Percentiles rank a stretch among this genome's conserved stretches.
Evolutionary conservation across 2,113 vertebrate genomes (phyloP).

Genomic region (Aptenodytes patagonicus): DNA sequence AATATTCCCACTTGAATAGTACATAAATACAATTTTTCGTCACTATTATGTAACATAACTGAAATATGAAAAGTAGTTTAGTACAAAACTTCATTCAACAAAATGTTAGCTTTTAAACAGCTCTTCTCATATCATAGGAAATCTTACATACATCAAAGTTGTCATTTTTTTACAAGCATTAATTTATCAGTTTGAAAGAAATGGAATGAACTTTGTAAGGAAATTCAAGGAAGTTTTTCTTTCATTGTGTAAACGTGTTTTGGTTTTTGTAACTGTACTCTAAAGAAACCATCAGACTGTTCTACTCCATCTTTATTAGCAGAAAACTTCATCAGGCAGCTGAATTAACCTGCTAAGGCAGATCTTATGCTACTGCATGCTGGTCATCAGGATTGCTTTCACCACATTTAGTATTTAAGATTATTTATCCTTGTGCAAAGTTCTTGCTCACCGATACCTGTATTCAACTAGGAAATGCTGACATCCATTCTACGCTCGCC

Average conservation of each 20-base stretch:
- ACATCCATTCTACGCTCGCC: fast-evolving
- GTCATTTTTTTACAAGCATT: neutral
- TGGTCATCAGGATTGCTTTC: neutral
- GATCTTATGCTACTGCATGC: neutral
- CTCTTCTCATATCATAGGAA: neutral
- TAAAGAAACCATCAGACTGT: neutral
- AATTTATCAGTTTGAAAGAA: neutral
- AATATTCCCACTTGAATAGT: neutral
- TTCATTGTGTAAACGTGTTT: neutral
- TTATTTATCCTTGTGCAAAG: neutral
- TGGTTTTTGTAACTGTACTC: neutral
- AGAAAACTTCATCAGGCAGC: constrained; percentile 18
- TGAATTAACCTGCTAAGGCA: neutral
- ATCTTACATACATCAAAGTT: neutral
- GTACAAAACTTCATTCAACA: neutral
- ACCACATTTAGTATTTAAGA: neutral
- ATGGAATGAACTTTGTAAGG: neutral
- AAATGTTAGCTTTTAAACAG: neutral
- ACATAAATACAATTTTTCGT: neutral
- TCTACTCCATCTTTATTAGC: neutral
- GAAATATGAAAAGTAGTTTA: neutral
- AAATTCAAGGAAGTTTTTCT: neutral
- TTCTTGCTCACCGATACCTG: neutral
- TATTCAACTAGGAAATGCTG: neutral
- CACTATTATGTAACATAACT: neutral